Conservation (phyloP, 2,113 vertebrate species). For the Oreochromis spilurus region DNA sequence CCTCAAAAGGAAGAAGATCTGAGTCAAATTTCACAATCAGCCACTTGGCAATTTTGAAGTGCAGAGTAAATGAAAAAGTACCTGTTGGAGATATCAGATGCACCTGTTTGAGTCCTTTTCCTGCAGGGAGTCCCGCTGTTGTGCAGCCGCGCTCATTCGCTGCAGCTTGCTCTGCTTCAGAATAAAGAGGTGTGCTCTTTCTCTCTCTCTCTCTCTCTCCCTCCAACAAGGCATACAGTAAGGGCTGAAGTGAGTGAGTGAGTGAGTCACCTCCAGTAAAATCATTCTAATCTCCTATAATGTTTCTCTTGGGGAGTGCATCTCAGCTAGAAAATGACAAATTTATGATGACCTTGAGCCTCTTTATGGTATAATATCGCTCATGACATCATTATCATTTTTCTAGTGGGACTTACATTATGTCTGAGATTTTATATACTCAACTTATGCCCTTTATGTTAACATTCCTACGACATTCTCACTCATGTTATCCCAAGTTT, state of each 20-base stretch:
- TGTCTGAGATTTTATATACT: not conserved
- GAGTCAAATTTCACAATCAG: not conserved
- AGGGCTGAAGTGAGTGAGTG: not conserved
- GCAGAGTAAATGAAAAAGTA: not conserved
- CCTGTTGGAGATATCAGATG: slow-evolving; percentile 6
- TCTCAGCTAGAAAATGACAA: not conserved
- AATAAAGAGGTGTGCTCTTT: not conserved
- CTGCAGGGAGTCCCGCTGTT: not conserved
- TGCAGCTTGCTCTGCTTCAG: not conserved
- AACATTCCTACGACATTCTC: not conserved
- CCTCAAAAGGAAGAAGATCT: not conserved
- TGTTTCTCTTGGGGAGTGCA: not conserved
- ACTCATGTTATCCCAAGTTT: not conserved
- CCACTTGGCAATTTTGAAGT: not conserved
- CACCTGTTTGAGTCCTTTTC: slow-evolving; percentile 2
- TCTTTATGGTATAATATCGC: not conserved
- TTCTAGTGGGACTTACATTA: not conserved
- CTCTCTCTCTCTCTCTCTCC: not conserved
- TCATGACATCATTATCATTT: not conserved
- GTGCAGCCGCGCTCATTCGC: not conserved
- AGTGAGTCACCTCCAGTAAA: slow-evolving; percentile 23
- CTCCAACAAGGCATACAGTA: not conserved
- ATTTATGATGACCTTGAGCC: not conserved
- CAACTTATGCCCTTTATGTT: not conserved
- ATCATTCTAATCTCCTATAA: not conserved